Percentiles rank a stretch among this genome's conserved stretches.
Conservation (phyloP, 2,888 invertebrate genomes). For the Sturmia bella region DNA sequence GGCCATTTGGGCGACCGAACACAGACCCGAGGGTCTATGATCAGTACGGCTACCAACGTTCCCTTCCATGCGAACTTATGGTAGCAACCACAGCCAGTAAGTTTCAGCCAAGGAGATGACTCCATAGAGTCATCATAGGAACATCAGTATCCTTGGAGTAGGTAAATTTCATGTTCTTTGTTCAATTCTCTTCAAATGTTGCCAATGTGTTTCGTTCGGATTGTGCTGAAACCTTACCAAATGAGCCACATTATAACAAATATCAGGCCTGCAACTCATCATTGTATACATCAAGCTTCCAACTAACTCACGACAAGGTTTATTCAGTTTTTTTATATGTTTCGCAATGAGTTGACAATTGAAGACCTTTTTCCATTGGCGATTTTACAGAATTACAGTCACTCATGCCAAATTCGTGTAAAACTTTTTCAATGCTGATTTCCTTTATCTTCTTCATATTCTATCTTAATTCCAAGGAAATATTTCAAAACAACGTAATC, state of each 20-base stretch:
- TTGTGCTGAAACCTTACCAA: conserved; percentile 55
- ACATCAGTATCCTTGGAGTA: conserved; percentile 25
- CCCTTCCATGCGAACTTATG: too few species aligned
- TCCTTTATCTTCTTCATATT: conserved; percentile 16
- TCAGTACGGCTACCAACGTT: too few species aligned
- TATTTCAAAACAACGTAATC: conserved; percentile 25
- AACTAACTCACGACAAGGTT: too few species aligned
- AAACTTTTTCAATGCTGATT: conserved; percentile 38
- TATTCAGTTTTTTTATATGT: too few species aligned
- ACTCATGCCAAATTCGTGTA: conserved; percentile 12
- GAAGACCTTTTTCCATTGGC: conserved; percentile 45
- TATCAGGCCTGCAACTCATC: conserved; percentile 63
- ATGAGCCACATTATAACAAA: conserved; percentile 50
- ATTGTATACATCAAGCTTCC: conserved; percentile 63
- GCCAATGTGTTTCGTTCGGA: conserved; percentile 67
- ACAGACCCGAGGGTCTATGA: too few species aligned
- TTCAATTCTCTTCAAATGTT: conserved; percentile 65
- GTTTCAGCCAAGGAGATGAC: too few species aligned
- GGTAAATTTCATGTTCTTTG: conserved; percentile 8
- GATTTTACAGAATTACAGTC: conserved; percentile 38
- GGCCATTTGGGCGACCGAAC: too few species aligned
- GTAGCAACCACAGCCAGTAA: too few species aligned
- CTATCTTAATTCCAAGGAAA: conserved; percentile 50
- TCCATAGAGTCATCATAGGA: too few species aligned
- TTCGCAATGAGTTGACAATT: not conserved